Evolutionary conservation across 2,888 invertebrate species (phyloP), one percentile per base, ranked within the genome.

Genomic region (Parnassius mnemosyne): DNA sequence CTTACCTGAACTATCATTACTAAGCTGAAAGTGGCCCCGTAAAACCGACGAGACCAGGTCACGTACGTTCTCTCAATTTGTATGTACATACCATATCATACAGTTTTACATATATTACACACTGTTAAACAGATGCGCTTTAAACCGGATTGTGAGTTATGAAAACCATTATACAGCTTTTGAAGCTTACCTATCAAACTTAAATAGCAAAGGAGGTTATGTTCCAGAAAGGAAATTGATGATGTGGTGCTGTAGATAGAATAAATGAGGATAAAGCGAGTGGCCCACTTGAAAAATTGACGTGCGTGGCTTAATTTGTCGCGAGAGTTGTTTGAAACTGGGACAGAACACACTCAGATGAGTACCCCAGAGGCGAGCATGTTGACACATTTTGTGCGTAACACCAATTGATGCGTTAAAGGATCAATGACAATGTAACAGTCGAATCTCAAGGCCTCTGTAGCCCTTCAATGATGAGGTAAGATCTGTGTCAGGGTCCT

Each of bases 401-500:
- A 81, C 78, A 77, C 78, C 76, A 77, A 76, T 76, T 82, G 81
- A 78, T 83, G 82, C 79, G 81, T 78, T 73, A 79, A 83, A 81
- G 86, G 88, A 89, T 89, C 89, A 84, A 89, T 89, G 89, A 85
- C 85, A 83, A 81, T 69, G 68, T 71, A 84, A 80, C 83, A 84
- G 77, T 84, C 86, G 83, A 88, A 86, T 87, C 83, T 85, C 84
- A 84, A 85, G 87, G 86, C 81, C 87, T 84, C 80, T 78, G 75
- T 80, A 69, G 75, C 78, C 83, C 79, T 84, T 79, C 82, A 79
- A 85, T 87, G 88, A 89, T 87, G 86, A 83, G 83, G 83, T 80
- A 76, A 83, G 85, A 89, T 89, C 89, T 89, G 85, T 90, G 91
- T 91, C 91, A 90, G 87, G 90, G 91, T 87, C 81, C 84, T 81